Percentiles rank a stretch among this genome's conserved stretches.
Evolutionary conservation across 2,113 vertebrate species (phyloP).

Genomic region (Aviceda subcristata): DNA sequence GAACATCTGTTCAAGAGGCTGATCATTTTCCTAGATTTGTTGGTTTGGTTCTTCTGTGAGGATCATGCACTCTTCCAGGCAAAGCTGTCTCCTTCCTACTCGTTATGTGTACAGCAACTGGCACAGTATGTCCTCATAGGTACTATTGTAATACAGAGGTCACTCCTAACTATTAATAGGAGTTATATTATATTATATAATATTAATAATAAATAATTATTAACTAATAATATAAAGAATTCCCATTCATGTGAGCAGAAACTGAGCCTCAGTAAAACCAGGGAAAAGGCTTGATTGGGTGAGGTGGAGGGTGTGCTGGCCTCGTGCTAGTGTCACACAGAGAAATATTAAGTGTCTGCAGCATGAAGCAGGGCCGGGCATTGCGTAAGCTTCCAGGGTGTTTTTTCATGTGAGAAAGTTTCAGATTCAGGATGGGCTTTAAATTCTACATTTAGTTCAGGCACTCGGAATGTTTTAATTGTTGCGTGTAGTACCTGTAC

Average conservation of each 20-base stretch:
- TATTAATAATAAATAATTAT: too few relatives aligned
- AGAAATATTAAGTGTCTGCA: not conserved
- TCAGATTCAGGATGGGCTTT: not conserved
- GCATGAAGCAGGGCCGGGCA: not conserved
- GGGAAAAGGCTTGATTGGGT: not conserved
- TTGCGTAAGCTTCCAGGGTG: not conserved
- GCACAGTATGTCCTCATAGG: not conserved
- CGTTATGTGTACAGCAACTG: not conserved
- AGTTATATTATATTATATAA: too few relatives aligned
- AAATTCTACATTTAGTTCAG: not conserved
- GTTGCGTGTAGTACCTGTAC: not conserved
- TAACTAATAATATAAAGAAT: not conserved
- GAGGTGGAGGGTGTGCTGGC: not conserved
- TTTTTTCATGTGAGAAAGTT: not conserved
- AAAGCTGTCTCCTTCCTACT: not conserved
- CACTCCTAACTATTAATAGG: not conserved
- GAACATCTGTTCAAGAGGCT: not conserved
- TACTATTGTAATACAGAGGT: not conserved
- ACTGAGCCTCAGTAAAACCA: not conserved
- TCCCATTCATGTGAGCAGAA: not conserved
- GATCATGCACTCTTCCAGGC: not conserved
- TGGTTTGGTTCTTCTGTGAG: not conserved
- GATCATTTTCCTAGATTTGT: not conserved
- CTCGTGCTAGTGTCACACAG: fast-evolving
- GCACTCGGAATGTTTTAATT: not conserved